Evolutionary conservation across 2,113 vertebrate genomes (phyloP), one percentile per base, ranked within the genome.

Genomic region (Telmatochromis brachygnathus): DNA sequence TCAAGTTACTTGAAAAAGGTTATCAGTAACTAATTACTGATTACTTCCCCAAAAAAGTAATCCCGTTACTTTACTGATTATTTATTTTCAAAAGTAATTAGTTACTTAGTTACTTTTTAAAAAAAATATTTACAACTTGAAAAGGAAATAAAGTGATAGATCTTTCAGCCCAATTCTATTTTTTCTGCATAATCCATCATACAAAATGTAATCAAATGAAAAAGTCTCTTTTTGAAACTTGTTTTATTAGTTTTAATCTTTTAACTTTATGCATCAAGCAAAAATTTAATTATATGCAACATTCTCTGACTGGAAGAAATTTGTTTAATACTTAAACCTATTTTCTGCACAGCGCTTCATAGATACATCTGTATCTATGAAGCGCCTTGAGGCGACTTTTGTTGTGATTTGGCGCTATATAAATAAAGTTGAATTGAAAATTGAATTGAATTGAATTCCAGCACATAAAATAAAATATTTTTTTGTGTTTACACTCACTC

Each of bases 21-120:
- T 0, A 53, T 53, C 51, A 53, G 19, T 53, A n/a, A 53, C 19
- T 53, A 53, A 21, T 53, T 21, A n/a, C 19, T 53, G 51, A 53
- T n/a, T 6, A 53, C 5, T 0, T n/a, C 19, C 19, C 51, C 9
- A 0, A n/a, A 53, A 53, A n/a, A 1, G 51, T n/a, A n/a, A n/a
- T 53, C 19, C 49, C 5, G 0, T 53, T 53, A 53, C 49, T 6
- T n/a, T 53, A n/a, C 19, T n/a, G 19, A 53, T 53, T n/a, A 53
- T 3, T 53, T 53, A 2, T 53, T 53, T 53, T 53, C 1, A n/a
- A 53, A 53, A 53, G 49, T 53, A 53, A 53, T 53, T 53, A n/a
- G 3, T 53, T 53, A 54, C 0, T 54, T 53, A 11, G 51, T 53
- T 53, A 21, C 19, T 53, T 21, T 51, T 10, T 1, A 0, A n/a